Evolutionary conservation across 2,113 vertebrate species (phyloP).

Genomic region (Garra rufa): DNA sequence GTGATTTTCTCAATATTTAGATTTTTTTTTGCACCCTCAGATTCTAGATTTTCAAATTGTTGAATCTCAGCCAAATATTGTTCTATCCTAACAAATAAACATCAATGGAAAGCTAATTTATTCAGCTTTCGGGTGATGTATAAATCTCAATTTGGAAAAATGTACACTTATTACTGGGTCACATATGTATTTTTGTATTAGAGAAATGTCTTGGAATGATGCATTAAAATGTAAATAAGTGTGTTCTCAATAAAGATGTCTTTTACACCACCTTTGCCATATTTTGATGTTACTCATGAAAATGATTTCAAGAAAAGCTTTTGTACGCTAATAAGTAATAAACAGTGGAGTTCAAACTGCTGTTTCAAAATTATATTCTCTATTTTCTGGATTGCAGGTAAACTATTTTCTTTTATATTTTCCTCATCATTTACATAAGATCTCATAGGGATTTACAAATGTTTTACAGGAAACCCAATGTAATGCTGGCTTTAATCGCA

Average conservation of each 20-base stretch:
- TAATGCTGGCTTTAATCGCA: conserved; percentile 34
- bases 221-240: neutral
- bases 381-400: neutral
- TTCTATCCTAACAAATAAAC: too few species aligned
- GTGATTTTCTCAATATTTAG: too few species aligned
- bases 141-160: too few species aligned
- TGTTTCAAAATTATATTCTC: neutral
- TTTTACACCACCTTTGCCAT: conserved; percentile 15
- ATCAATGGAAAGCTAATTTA: too few species aligned
- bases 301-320: too few species aligned
- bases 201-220: neutral
- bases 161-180: too few species aligned
- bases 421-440: neutral
- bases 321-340: too few species aligned
- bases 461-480: neutral
- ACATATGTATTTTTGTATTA: neutral
- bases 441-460: neutral
- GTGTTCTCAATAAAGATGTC: conserved; percentile 43
- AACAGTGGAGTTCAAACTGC: too few species aligned
- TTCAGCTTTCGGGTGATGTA: too few species aligned
- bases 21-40: too few species aligned
- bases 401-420: neutral
- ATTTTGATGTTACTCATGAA: neutral
- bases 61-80: too few species aligned
- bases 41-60: too few species aligned